Conservation (phyloP, 2,888 invertebrate species). For the Orgyia antiqua region DNA sequence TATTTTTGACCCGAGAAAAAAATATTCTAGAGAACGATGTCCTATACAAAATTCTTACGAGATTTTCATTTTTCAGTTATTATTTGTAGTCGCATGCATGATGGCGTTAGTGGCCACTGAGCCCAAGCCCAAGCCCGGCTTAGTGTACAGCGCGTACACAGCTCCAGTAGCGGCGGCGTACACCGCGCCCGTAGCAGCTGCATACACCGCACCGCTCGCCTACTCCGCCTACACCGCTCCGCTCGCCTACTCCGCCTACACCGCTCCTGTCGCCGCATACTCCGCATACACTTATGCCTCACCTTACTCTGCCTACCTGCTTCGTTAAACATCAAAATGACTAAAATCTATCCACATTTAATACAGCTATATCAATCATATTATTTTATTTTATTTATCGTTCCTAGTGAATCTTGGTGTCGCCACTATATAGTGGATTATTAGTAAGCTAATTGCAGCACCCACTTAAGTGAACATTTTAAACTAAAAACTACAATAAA, state of each 20-base stretch:
- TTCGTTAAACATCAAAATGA: not conserved
- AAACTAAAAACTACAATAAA: no score
- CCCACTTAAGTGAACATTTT: no score
- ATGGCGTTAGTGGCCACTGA: conserved; percentile 4
- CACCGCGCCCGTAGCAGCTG: conserved; percentile 28
- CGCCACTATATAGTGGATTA: no score
- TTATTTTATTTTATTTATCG: no score
- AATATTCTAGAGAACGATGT: no score
- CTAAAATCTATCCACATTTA: no score
- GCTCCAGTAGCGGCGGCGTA: conserved; percentile 32
- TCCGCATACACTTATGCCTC: conserved; percentile 38
- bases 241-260: conserved; percentile 37
- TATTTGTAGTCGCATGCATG: conserved; percentile 4
- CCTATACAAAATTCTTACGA: no score
- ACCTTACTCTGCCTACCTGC: conserved; percentile 25
- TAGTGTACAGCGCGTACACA: conserved; percentile 6
- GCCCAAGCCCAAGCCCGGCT: conserved; percentile 2
- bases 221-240: conserved; percentile 45
- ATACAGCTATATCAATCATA: no score
- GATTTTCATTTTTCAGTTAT: conserved; percentile 1
- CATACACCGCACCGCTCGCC: conserved; percentile 37
- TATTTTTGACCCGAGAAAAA: no score
- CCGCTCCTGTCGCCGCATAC: conserved; percentile 40
- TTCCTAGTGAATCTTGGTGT: no score
- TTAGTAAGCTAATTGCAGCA: no score